phyloP scores from a whole-genome alignment of 2,888 invertebrate species.

The Microplitis deprimator region DNA sequence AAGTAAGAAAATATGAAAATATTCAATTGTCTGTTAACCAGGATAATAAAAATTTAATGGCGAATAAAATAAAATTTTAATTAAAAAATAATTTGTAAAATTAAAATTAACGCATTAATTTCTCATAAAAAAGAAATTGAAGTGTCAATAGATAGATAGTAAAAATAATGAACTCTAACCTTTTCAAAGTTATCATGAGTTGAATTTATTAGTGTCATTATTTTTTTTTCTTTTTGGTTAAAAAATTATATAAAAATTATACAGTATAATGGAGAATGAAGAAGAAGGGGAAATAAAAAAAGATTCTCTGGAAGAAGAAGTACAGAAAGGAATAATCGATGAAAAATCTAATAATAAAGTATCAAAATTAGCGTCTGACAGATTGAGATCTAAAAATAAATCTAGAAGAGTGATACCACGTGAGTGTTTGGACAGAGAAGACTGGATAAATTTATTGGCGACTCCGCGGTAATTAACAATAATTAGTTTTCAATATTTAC shows the following conservation, averaged over 20 bases:
- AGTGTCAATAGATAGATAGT: no score
- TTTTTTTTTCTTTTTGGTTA: not conserved
- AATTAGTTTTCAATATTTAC: not conserved
- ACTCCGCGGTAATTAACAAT: constrained; percentile 55
- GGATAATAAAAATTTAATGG: no score
- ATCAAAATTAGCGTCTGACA: constrained; percentile 29
- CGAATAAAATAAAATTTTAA: no score
- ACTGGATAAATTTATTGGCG: constrained; percentile 59
- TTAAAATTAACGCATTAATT: no score
- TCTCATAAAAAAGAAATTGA: no score
- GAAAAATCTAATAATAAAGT: constrained; percentile 52
- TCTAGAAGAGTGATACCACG: constrained; percentile 55
- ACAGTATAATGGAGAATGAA: constrained; percentile 55
- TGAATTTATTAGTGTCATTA: not conserved
- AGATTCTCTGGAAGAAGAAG: constrained; percentile 56
- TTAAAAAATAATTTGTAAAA: no score
- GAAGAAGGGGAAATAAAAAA: constrained; percentile 57
- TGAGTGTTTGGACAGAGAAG: constrained; percentile 58
- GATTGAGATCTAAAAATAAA: not conserved
- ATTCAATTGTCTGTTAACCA: no score
- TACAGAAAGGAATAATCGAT: constrained; percentile 56
- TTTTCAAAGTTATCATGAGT: no score
- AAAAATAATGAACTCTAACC: no score
- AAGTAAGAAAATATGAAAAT: no score
- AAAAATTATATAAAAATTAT: not conserved